Conservation (phyloP, 2,888 invertebrate genomes). For the Dynastes maya region DNA sequence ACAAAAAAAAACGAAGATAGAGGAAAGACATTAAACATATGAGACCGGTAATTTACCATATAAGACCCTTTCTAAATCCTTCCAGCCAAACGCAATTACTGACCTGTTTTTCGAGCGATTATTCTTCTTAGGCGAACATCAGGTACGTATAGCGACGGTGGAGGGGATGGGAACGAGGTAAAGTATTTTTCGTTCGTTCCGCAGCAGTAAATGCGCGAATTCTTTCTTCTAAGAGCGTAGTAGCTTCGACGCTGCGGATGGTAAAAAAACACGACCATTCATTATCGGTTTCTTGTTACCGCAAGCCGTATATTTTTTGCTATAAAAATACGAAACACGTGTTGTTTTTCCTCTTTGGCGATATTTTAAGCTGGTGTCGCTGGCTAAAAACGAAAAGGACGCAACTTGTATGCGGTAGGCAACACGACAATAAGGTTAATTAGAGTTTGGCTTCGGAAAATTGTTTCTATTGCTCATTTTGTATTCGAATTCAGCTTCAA, state of each 20-base stretch:
- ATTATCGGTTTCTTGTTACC: conserved; percentile 46
- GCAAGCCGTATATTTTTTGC: conserved; percentile 36
- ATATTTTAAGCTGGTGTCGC: conserved; percentile 26
- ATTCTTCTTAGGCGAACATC: conserved; percentile 42
- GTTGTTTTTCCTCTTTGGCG: conserved; percentile 25
- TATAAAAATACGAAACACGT: conserved; percentile 42
- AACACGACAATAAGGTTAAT: no score
- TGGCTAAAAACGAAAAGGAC: no score
- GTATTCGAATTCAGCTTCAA: no score
- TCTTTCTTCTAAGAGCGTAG: not conserved
- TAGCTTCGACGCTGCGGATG: not conserved
- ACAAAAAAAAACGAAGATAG: not conserved
- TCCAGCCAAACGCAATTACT: conserved; percentile 40
- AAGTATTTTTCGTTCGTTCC: conserved; percentile 30
- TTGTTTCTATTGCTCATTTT: no score
- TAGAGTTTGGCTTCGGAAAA: no score
- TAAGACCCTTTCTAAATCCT: conserved; percentile 32
- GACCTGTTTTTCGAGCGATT: conserved; percentile 48
- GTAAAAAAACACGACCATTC: conserved; percentile 41
- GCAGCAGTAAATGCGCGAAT: conserved; percentile 16
- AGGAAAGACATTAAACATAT: conserved; percentile 37
- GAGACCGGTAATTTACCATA: conserved; percentile 38
- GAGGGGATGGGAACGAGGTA: conserved; percentile 2
- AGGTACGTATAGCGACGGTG: not conserved
- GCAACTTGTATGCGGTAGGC: no score